Evolutionary conservation across 2,888 invertebrate species (phyloP).

Genomic region (Drosophila picticornis): DNA sequence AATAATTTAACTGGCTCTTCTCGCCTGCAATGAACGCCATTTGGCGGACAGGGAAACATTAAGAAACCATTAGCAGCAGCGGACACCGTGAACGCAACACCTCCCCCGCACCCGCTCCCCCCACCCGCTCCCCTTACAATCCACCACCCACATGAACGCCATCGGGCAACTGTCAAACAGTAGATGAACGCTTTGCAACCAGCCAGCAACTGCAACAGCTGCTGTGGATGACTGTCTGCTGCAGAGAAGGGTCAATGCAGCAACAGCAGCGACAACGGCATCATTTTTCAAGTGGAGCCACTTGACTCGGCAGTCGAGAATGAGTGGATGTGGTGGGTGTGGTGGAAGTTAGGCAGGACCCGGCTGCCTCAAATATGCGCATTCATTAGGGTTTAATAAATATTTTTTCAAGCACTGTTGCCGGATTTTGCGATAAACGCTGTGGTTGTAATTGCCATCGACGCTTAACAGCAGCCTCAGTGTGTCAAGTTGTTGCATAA

Average conservation of each 20-base stretch:
- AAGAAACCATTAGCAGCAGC: constrained; percentile 79
- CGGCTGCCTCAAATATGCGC: constrained; percentile 69
- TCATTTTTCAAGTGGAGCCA: constrained; percentile 75
- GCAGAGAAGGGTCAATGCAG: constrained; percentile 73
- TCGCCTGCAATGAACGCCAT: constrained; percentile 34
- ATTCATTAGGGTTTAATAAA: constrained; percentile 81
- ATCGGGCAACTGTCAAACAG: constrained; percentile 55
- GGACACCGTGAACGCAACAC: constrained; percentile 28
- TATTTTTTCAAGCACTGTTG: constrained; percentile 60
- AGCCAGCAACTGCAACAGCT: constrained; percentile 62
- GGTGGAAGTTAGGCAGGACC: constrained; percentile 25
- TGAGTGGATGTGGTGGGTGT: constrained; percentile 12
- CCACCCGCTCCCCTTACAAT: no score
- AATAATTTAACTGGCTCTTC: constrained; percentile 66
- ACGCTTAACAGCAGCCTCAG: constrained; percentile 52
- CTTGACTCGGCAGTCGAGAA: constrained; percentile 52
- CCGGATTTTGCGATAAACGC: constrained; percentile 42
- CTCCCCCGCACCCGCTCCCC: no score
- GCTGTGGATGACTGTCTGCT: constrained; percentile 65
- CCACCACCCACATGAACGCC: not conserved
- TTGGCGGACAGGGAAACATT: constrained; percentile 59
- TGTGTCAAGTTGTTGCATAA: constrained; percentile 55
- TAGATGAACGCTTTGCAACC: constrained; percentile 21
- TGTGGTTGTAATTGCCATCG: constrained; percentile 53
- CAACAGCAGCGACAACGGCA: constrained; percentile 57